Base-by-base conservation (phyloP, 2,888 invertebrate species). In the Nymphalis urticae region DNA sequence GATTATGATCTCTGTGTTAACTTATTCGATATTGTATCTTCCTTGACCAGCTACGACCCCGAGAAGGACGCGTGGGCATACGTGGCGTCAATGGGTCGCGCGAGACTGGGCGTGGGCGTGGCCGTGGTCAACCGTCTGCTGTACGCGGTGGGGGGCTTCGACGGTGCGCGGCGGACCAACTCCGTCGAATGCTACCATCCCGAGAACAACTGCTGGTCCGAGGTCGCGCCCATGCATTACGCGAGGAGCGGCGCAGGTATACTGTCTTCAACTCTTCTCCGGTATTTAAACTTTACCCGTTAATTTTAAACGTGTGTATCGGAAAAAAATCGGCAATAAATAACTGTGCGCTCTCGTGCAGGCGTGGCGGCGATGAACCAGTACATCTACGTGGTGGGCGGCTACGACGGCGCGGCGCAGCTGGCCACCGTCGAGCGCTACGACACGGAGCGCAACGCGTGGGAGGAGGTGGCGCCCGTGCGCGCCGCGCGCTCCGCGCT, bases 161-260 rank as follows among this genome's bases (percentile, higher is more conserved):
- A 98, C 88, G 98, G 98, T 32, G 93, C 92, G 19, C 93, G 96
- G 42, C 94, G 98, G 48, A 93, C 97, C 69, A 93, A 93, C 75
- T 95, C 96, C 48, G 97, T 95, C 1, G 98, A 98, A 90, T 97
- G 97, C 87, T 98, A 98, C 88, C 97, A 98, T 86, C 98, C 98
- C 0, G 98, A 98, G 89, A 96, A 97, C 84, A 95, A 98, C 84
- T 95, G 95, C 78, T 98, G 98, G 98, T 95, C 95, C 1, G 94
- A 95, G 82, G 94, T 97, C 71, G 94, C 96, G 19, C 91, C 97
- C 0, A 97, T 98, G 96, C 93, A 94, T 69, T 94, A 94, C 42
- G 95, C 95, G 8, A 92, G 98, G 70, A 97, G 97, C 83, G 98
- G 98, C 36, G 97, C 97, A 71, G 98, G 97, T 96, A 82, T 13